These are phyloP conservation scores for Drosophila siamana DNA, from an alignment of 2,888 invertebrate genomes.

Conservation along the genomic window DNA sequence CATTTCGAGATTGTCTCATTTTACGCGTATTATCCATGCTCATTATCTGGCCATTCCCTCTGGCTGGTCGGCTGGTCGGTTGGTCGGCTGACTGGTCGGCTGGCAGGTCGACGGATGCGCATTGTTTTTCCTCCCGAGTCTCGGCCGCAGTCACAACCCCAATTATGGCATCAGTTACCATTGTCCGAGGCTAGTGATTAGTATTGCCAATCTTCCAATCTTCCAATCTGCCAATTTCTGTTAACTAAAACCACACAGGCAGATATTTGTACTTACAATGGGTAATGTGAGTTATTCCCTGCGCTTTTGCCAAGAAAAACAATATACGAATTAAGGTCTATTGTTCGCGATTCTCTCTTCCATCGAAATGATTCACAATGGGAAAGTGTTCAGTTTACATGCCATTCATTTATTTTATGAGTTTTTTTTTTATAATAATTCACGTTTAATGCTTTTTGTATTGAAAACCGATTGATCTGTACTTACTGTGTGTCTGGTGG, in stretches of 20 bases:
- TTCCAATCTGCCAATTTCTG: constrained; percentile 22
- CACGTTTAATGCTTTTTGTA: background rate
- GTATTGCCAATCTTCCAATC: constrained; percentile 28
- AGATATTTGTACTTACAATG: constrained; percentile 31
- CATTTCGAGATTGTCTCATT: constrained; percentile 69
- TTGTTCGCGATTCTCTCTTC: constrained; percentile 26
- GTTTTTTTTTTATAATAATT: constrained; percentile 1
- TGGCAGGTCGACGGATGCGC: constrained; percentile 24
- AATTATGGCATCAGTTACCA: constrained; percentile 58
- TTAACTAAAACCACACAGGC: constrained; percentile 20
- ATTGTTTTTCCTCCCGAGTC: constrained; percentile 34
- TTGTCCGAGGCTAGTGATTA: constrained; percentile 43
- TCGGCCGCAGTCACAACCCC: constrained; percentile 12
- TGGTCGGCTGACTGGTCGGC: background rate
- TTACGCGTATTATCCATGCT: constrained; percentile 70
- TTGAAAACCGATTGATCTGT: background rate
- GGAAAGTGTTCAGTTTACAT: background rate
- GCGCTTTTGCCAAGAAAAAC: constrained; percentile 32
- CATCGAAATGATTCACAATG: constrained; percentile 4
- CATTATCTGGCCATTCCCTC: constrained; percentile 43
- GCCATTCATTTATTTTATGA: background rate
- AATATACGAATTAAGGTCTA: constrained; percentile 34
- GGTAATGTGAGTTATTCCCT: constrained; percentile 49
- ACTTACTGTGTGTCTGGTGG: background rate
- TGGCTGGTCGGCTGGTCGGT: background rate